Evolutionary conservation across 1,140 invertebrate genomes (phyloP).

Genomic region (Dolichoris vasculosae): DNA sequence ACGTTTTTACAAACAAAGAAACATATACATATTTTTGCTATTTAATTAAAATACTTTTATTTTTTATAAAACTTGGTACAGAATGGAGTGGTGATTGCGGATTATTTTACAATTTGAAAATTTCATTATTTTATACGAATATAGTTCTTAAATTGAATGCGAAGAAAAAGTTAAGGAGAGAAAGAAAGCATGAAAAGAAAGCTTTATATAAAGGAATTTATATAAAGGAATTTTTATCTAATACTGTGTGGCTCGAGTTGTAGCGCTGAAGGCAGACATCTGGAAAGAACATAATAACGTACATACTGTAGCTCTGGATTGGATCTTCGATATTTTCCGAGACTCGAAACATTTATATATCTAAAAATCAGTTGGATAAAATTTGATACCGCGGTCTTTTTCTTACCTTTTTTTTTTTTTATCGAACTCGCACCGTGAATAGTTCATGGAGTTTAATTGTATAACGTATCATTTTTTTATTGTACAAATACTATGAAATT

Average conservation of each 20-base stretch:
- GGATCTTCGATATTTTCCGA: too few relatives aligned
- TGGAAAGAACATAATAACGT: not conserved
- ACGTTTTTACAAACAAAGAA: too few relatives aligned
- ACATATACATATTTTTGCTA: too few relatives aligned
- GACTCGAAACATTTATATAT: too few relatives aligned
- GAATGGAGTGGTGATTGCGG: too few relatives aligned
- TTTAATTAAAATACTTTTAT: too few relatives aligned
- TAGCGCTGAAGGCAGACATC: not conserved
- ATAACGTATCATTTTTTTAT: too few relatives aligned
- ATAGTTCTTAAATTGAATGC: not conserved
- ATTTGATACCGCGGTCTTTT: too few relatives aligned
- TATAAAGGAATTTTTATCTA: not conserved
- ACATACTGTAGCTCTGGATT: not conserved
- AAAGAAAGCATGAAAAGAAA: not conserved
- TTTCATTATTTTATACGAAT: not conserved
- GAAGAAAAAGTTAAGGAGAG: not conserved
- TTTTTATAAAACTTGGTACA: too few relatives aligned
- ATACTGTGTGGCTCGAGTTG: not conserved
- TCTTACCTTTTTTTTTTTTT: too few relatives aligned
- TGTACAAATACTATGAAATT: not conserved
- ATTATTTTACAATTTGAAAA: not conserved
- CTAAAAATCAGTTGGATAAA: too few relatives aligned
- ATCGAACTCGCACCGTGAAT: not conserved
- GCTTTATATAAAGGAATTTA: not conserved
- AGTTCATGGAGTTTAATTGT: not conserved